Conservation (phyloP, 2,888 invertebrate genomes). For the Adelphocoris suturalis region DNA sequence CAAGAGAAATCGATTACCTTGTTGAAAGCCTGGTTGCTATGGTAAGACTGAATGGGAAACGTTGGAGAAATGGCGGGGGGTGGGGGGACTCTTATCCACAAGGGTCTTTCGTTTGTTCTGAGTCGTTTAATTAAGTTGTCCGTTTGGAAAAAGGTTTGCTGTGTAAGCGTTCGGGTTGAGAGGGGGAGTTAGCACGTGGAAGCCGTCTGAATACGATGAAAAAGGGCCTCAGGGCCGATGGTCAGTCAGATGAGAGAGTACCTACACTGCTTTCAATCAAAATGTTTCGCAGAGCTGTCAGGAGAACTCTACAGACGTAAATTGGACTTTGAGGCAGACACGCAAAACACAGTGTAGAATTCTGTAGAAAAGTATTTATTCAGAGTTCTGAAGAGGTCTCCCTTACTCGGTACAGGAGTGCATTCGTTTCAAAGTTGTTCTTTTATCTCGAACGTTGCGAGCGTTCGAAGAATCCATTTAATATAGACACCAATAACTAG, state of each 20-base stretch:
- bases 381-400: too few relatives aligned
- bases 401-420: too few relatives aligned
- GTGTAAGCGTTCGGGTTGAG: slow-evolving; percentile 11
- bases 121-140: slow-evolving; percentile 39
- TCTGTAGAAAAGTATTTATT: too few relatives aligned
- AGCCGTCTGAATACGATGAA: background rate
- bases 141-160: slow-evolving; percentile 32
- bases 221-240: background rate
- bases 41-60: slow-evolving; percentile 21
- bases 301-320: background rate
- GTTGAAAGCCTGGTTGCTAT: slow-evolving; percentile 17
- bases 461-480: too few relatives aligned
- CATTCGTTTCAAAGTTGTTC: too few relatives aligned
- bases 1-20: background rate
- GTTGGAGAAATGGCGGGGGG: background rate
- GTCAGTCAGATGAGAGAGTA: background rate
- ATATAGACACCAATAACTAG: too few relatives aligned
- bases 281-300: background rate
- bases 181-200: background rate
- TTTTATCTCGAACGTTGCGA: too few relatives aligned
- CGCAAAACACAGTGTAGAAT: too few relatives aligned
- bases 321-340: too few relatives aligned
- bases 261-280: background rate
- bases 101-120: slow-evolving; percentile 24
- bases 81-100: background rate